Conservation (phyloP, 2,797 vertebrate genomes). For the Melanotaenia maccullochi region DNA sequence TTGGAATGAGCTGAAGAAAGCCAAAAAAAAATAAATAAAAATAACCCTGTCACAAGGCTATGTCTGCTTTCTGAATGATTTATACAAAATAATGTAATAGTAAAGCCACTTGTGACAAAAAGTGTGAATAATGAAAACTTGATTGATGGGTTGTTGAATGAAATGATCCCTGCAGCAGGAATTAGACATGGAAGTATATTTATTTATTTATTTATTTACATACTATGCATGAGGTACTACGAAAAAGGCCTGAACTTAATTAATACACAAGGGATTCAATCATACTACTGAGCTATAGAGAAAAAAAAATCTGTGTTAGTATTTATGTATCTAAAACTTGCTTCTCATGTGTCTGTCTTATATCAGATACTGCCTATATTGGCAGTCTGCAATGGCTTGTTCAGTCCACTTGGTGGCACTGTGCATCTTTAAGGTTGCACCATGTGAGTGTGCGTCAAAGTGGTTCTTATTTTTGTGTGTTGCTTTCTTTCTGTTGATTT, state of each 20-base stretch:
- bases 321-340: slow-evolving; percentile 15
- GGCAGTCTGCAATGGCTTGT: slow-evolving; percentile 31
- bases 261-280: background rate
- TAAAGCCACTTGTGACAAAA: background rate
- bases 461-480: slow-evolving; percentile 47
- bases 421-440: slow-evolving; percentile 57
- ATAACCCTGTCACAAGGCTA: slow-evolving; percentile 41
- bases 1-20: slow-evolving; percentile 35
- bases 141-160: slow-evolving; percentile 5
- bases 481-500: slow-evolving; percentile 57
- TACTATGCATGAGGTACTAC: slow-evolving; percentile 13
- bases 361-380: background rate
- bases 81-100: slow-evolving; percentile 6
- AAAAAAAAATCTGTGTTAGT: background rate
- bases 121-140: background rate
- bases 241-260: slow-evolving; percentile 4
- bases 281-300: background rate
- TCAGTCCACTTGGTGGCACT: slow-evolving; percentile 73
- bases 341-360: background rate
- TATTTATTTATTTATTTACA: background rate
- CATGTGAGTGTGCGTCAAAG: background rate
- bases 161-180: background rate
- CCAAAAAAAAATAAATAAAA: no score
- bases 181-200: background rate
- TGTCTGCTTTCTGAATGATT: slow-evolving; percentile 33